Evolutionary conservation across 2,113 vertebrate species (phyloP).

Genomic region (Sinocyclocheilus rhinocerous): DNA sequence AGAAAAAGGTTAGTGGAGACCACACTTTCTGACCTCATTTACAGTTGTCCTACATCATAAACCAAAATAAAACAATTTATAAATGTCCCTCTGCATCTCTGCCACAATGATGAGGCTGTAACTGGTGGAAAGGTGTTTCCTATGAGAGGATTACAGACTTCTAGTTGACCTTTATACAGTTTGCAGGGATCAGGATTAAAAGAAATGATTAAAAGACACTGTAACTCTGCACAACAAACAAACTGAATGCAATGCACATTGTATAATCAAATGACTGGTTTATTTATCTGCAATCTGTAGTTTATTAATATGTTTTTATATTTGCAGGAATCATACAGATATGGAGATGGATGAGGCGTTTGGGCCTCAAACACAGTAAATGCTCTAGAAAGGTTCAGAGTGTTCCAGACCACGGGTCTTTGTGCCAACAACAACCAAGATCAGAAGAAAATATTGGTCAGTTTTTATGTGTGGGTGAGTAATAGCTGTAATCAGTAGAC

Average conservation of each 20-base stretch:
- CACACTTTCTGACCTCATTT: background rate
- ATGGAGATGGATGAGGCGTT: conserved; percentile 44
- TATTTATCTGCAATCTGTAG: conserved; percentile 61
- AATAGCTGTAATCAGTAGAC: conserved; percentile 45
- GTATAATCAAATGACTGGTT: conserved; percentile 47
- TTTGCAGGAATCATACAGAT: conserved; percentile 50
- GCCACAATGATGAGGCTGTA: conserved; percentile 48
- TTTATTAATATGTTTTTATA: conserved; percentile 59
- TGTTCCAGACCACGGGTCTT: background rate
- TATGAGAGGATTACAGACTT: conserved; percentile 57
- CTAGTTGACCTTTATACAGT: conserved; percentile 64
- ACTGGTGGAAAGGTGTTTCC: conserved; percentile 45
- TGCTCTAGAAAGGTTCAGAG: conserved; percentile 11
- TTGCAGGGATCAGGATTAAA: conserved; percentile 61
- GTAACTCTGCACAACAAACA: conserved; percentile 51
- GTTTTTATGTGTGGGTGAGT: conserved; percentile 12
- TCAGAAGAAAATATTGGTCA: conserved; percentile 11
- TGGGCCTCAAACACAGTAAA: conserved; percentile 29
- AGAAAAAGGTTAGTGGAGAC: background rate
- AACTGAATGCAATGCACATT: conserved; percentile 49
- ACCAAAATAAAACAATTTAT: conserved; percentile 17
- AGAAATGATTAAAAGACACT: conserved; percentile 28
- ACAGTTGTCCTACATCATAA: conserved; percentile 21
- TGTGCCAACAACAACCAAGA: conserved; percentile 31
- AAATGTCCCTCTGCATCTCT: conserved; percentile 48